Conservation (phyloP, 2,888 invertebrate species). For the Diachrysia chrysitis region DNA sequence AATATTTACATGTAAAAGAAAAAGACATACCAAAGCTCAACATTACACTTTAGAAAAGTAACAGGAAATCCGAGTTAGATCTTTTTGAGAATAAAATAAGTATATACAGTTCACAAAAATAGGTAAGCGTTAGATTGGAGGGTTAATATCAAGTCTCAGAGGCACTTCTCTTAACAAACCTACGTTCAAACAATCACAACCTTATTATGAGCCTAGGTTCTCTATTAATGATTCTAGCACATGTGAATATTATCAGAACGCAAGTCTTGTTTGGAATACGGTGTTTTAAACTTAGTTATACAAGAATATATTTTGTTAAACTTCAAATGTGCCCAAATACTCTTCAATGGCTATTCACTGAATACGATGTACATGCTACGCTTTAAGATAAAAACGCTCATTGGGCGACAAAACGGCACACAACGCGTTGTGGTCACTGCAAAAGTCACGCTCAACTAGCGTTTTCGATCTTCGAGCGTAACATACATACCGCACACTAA, state of each 20-base stretch:
- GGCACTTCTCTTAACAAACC: conserved; percentile 79
- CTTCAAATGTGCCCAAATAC: conserved; percentile 39
- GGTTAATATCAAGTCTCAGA: conserved; percentile 59
- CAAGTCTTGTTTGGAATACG: not conserved
- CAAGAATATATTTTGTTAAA: not conserved
- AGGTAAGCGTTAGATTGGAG: conserved; percentile 24
- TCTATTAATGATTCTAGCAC: conserved; percentile 55
- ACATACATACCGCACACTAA: conserved; percentile 39
- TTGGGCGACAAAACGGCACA: too few species aligned
- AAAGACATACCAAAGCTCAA: conserved; percentile 2
- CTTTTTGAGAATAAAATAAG: conserved; percentile 5
- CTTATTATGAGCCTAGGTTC: conserved; percentile 80
- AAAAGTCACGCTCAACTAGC: too few species aligned
- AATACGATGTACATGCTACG: conserved; percentile 22
- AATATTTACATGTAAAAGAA: conserved; percentile 27
- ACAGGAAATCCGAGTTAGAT: not conserved
- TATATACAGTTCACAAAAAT: not conserved
- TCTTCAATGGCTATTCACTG: conserved; percentile 41
- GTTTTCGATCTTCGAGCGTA: too few species aligned
- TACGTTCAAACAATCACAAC: conserved; percentile 82
- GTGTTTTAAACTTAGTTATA: not conserved
- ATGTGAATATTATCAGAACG: conserved; percentile 22
- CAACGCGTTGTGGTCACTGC: too few species aligned
- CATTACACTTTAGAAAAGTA: not conserved
- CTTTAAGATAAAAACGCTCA: too few species aligned